A percentile compares a stretch with the other conserved stretches of the same genome.
phyloP scores from a whole-genome alignment of 1,140 invertebrate genomes.

The Adelges cooleyi region DNA sequence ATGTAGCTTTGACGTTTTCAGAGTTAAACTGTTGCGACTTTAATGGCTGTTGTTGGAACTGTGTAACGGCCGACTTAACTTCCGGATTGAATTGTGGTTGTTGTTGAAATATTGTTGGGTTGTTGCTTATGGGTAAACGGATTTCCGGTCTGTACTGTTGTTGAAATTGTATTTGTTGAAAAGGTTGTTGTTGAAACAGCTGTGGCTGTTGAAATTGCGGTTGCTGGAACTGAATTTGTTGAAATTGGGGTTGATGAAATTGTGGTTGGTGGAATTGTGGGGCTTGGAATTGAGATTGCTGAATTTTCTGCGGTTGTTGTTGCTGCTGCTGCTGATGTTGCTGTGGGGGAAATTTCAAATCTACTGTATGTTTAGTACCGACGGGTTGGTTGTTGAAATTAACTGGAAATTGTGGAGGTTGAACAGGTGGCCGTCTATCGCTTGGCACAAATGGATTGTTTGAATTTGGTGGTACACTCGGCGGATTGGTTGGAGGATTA shows the following conservation, averaged over 20 bases:
- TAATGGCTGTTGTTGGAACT: conserved; percentile 29
- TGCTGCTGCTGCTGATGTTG: conserved; percentile 33
- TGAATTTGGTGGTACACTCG: conserved; percentile 9
- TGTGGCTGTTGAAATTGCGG: conserved; percentile 32
- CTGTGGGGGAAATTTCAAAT: conserved; percentile 15
- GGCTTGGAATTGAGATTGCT: conserved; percentile 37
- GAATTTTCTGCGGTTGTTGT: conserved; percentile 34
- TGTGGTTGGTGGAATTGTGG: conserved; percentile 38
- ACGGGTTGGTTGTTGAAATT: conserved; percentile 1
- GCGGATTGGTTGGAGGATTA: background rate
- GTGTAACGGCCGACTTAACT: conserved; percentile 37
- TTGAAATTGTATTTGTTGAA: conserved; percentile 41
- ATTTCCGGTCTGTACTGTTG: conserved; percentile 35
- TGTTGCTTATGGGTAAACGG: conserved; percentile 32
- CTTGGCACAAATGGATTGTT: conserved; percentile 2
- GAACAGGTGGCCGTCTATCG: background rate
- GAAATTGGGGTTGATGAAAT: conserved; percentile 34
- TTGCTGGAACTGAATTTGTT: conserved; percentile 30
- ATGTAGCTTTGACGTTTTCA: background rate
- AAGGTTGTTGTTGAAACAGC: conserved; percentile 34
- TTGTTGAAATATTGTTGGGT: conserved; percentile 32
- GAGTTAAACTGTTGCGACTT: conserved; percentile 31
- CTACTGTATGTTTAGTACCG: conserved; percentile 3
- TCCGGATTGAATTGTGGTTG: conserved; percentile 34
- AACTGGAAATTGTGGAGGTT: background rate